Evolutionary conservation across 2,888 invertebrate species (phyloP), one percentile per base, ranked within the genome.

Genomic region (Laothoe populi): DNA sequence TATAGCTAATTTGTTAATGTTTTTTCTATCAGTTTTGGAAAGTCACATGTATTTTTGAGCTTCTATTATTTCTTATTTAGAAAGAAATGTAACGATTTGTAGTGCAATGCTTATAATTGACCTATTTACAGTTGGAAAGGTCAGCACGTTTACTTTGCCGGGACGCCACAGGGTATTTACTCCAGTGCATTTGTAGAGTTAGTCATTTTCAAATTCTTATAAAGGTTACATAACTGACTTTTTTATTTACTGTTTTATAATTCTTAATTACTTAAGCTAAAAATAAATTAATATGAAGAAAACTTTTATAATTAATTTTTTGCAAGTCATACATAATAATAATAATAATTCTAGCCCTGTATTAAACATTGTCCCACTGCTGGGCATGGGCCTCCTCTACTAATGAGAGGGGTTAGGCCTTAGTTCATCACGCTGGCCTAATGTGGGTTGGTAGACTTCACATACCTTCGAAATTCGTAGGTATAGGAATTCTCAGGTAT

Each of bases 91-190:
- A 31, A 31, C 31, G 49, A 49, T 16, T 31, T 26, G 16, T 16
- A 49, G 68, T 67, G 64, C 66, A 67, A 70, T 72, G 71, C 73
- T 73, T 70, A 68, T 73, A 76, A 75, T 76, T 78, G 72, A 78
- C 72, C 72, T 65, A 72, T 68, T 73, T 73, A 63, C 57, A 69
- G 31, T 31, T 19, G 21, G 4, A 53, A 53, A 53, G 65, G 68
- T 69, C 70, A 66, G 66, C 66, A 70, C 61, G 61, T 70, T 70
- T 64, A 70, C 63, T 67, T 70, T 66, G 44, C 44, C 62, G 59
- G 59, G 61, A 67, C 57, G 59, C 62, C 49, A 40, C 59, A 57
- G 64, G 63, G 63, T 61, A 53, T 66, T 61, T 63, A 46, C 63
- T 60, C 60, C 40, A 35, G 40, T 40, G 24, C 40, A 42, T 44